Conservation (phyloP, 2,888 invertebrate genomes). For the Noctuana brunneofusca region DNA sequence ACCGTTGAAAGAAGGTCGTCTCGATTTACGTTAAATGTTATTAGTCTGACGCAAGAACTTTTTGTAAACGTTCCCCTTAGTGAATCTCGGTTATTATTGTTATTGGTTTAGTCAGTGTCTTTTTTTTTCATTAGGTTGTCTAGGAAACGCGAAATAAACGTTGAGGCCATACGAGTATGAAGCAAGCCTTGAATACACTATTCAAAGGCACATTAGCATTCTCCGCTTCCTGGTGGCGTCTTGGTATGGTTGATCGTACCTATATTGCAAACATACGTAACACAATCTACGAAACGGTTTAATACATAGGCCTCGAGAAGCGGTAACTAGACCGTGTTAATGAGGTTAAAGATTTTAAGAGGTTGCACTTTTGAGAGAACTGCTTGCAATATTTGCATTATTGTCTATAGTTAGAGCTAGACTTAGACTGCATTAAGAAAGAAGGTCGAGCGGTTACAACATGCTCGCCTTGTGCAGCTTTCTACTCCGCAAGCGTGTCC, state of each 20-base stretch:
- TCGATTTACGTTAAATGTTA: slow-evolving; percentile 45
- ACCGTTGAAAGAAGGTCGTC: slow-evolving; percentile 52
- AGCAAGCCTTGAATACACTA: slow-evolving; percentile 77
- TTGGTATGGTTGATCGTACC: slow-evolving; percentile 56
- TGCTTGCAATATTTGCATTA: slow-evolving; percentile 73
- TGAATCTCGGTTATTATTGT: slow-evolving; percentile 29
- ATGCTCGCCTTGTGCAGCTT: slow-evolving; percentile 79
- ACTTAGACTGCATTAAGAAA: slow-evolving; percentile 62
- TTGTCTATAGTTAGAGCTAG: slow-evolving; percentile 43
- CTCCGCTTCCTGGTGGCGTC: slow-evolving; percentile 72
- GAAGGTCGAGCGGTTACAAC: slow-evolving; percentile 79
- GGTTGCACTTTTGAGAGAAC: slow-evolving; percentile 60
- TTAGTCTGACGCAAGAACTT: slow-evolving; percentile 41
- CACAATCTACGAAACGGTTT: slow-evolving; percentile 48
- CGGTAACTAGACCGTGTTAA: slow-evolving; percentile 72
- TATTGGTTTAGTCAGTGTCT: slow-evolving; percentile 29
- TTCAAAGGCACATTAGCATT: slow-evolving; percentile 79
- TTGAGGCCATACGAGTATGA: slow-evolving; percentile 71
- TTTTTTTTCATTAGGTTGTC: slow-evolving; percentile 37
- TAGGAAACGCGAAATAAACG: slow-evolving; percentile 72
- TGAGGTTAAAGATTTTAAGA: slow-evolving; percentile 66
- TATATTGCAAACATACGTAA: slow-evolving; percentile 43
- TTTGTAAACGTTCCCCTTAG: slow-evolving; percentile 35
- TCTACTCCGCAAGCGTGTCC: slow-evolving; percentile 78
- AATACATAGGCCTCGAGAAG: slow-evolving; percentile 58